Conservation (phyloP, 2,888 invertebrate genomes). For the Parnassius mnemosyne region DNA sequence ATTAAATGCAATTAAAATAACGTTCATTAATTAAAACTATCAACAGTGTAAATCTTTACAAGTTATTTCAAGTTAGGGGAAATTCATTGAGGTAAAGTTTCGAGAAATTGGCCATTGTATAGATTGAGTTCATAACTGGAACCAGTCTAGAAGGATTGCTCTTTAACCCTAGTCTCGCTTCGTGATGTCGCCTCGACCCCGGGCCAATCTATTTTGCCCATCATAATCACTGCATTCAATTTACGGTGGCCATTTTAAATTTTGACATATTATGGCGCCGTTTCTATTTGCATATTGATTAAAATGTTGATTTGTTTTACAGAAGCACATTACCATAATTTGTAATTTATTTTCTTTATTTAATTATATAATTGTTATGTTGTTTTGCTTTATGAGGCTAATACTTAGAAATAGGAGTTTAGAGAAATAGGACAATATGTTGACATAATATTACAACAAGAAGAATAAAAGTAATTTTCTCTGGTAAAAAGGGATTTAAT, state of each 20-base stretch:
- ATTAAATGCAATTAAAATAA: conserved; percentile 28
- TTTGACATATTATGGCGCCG: conserved; percentile 58
- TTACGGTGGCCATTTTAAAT: conserved; percentile 68
- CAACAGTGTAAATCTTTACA: conserved; percentile 25
- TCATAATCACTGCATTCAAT: conserved; percentile 77
- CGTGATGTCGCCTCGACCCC: conserved; percentile 76
- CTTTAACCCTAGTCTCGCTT: conserved; percentile 66
- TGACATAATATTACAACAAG: too few species aligned
- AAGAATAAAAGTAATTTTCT: too few species aligned
- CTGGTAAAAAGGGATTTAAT: too few species aligned
- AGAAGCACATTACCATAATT: too few species aligned
- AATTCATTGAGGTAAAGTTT: conserved; percentile 66
- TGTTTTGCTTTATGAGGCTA: too few species aligned
- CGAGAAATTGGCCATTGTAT: conserved; percentile 76
- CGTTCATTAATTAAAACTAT: conserved; percentile 23
- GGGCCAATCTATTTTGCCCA: conserved; percentile 72
- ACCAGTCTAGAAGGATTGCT: conserved; percentile 64
- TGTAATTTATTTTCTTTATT: too few species aligned
- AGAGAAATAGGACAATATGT: too few species aligned
- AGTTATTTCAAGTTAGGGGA: conserved; percentile 23
- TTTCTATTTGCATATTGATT: conserved; percentile 43
- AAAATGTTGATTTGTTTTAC: conserved; percentile 5
- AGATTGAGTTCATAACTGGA: conserved; percentile 66
- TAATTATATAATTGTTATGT: too few species aligned
- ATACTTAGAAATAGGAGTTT: too few species aligned